Evolutionary conservation across 2,113 vertebrate genomes (phyloP).

Genomic region (Scomber japonicus): DNA sequence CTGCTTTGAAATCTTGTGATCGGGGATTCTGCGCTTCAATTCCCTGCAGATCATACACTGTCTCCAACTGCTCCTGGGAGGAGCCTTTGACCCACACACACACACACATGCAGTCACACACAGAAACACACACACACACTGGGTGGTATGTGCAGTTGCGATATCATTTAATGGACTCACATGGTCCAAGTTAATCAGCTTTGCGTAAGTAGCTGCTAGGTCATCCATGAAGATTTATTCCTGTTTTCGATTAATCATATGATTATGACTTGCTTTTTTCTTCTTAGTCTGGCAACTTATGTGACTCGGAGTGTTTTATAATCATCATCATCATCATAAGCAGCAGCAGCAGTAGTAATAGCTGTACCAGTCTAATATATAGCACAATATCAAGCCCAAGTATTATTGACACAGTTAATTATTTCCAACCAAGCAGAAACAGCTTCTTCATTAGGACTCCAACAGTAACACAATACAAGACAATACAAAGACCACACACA

Average conservation of each 20-base stretch:
- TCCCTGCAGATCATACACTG: slow-evolving; percentile 43
- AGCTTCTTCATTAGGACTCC: slow-evolving; percentile 2
- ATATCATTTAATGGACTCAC: slow-evolving; percentile 72
- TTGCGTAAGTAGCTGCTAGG: slow-evolving; percentile 66
- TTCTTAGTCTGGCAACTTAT: neutral
- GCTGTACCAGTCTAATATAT: too few relatives aligned
- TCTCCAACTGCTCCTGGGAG: slow-evolving; percentile 42
- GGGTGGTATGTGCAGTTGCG: slow-evolving; percentile 56
- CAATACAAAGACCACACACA: neutral
- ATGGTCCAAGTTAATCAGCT: slow-evolving; percentile 75
- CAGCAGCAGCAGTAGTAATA: neutral
- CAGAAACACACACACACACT: slow-evolving; percentile 33
- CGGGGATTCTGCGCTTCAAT: slow-evolving; percentile 52
- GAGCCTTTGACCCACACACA: slow-evolving; percentile 40
- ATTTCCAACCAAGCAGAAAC: neutral
- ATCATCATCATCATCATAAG: neutral
- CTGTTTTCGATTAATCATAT: slow-evolving; percentile 66
- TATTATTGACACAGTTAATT: slow-evolving; percentile 17
- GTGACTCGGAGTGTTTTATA: neutral
- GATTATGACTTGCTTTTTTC: slow-evolving; percentile 37
- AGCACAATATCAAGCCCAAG: neutral
- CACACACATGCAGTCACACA: slow-evolving; percentile 34
- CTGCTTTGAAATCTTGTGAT: slow-evolving; percentile 69
- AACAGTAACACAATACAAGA: neutral
- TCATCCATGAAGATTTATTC: slow-evolving; percentile 67